These are phyloP conservation scores for Orientallactaga sibirica DNA, from an alignment of 2,797 vertebrate genomes.

Conservation along the genomic window DNA sequence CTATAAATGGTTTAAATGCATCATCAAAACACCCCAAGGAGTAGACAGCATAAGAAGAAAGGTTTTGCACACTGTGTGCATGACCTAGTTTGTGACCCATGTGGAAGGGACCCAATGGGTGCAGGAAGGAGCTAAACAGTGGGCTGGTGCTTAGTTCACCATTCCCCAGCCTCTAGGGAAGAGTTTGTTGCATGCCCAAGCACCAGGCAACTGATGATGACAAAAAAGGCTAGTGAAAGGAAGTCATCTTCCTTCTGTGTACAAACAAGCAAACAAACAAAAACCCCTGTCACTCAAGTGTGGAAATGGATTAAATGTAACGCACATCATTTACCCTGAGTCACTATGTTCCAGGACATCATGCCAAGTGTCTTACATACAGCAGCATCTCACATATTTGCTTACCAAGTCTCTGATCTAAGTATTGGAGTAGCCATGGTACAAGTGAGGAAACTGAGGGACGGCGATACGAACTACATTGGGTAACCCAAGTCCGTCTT, in stretches of 20 bases:
- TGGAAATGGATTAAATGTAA: slow-evolving; percentile 46
- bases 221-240: not conserved
- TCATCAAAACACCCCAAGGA: slow-evolving; percentile 14
- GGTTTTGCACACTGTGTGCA: not conserved
- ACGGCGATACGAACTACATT: slow-evolving; percentile 5
- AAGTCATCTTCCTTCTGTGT: not conserved
- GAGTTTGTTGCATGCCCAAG: not conserved
- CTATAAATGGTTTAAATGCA: not conserved
- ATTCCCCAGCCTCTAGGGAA: not conserved
- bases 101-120: not conserved
- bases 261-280: not conserved
- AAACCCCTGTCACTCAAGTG: not conserved
- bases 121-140: not conserved
- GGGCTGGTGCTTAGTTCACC: not conserved
- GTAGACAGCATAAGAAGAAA: not conserved
- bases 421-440: slow-evolving; percentile 29
- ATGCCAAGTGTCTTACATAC: slow-evolving; percentile 1
- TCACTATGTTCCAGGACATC: not conserved
- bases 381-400: slow-evolving; percentile 41
- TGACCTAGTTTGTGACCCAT: slow-evolving; percentile 37
- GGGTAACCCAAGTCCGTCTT: not conserved
- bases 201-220: not conserved
- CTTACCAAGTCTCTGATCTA: slow-evolving; percentile 1
- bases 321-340: not conserved
- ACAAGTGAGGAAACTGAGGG: slow-evolving; percentile 43